Percentiles rank a stretch among this genome's conserved stretches.
Evolutionary conservation across 2,888 invertebrate genomes (phyloP).

Genomic region (Tribolium freemani): DNA sequence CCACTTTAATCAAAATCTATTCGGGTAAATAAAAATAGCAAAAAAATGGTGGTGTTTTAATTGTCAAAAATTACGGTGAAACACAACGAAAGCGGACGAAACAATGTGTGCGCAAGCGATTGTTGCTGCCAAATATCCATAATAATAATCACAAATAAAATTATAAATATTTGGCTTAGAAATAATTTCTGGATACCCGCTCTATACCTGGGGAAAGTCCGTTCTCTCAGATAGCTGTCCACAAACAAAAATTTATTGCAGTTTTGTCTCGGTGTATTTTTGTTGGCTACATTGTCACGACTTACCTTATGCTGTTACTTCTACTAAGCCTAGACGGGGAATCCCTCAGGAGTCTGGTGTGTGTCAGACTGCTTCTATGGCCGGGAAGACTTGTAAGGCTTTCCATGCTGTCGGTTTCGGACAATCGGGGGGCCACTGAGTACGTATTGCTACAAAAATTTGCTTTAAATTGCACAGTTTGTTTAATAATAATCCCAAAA

Average conservation of each 20-base stretch:
- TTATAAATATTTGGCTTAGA: conserved; percentile 25
- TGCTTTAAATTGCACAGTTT: neutral
- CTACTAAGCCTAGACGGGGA: conserved; percentile 84
- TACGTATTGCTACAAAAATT: conserved; percentile 76
- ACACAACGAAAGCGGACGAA: conserved; percentile 55
- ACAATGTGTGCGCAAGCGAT: conserved; percentile 44
- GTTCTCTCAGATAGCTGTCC: conserved; percentile 89
- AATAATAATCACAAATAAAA: neutral
- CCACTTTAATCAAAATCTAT: conserved; percentile 5
- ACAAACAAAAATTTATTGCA: conserved; percentile 57
- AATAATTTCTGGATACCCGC: conserved; percentile 46
- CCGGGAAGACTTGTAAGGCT: conserved; percentile 75
- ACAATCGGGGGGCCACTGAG: conserved; percentile 81
- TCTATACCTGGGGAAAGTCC: conserved; percentile 92
- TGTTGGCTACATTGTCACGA: neutral
- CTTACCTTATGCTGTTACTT: conserved; percentile 93
- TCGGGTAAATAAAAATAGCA: neutral
- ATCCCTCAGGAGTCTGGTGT: conserved; percentile 77
- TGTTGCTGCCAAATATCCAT: conserved; percentile 42
- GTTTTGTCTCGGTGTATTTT: conserved; percentile 4
- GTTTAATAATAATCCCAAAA: neutral
- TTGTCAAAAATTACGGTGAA: conserved; percentile 11
- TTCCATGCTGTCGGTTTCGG: conserved; percentile 93
- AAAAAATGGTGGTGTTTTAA: neutral
- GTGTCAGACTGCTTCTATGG: conserved; percentile 80